Evolutionary conservation across 1,140 invertebrate species (phyloP), one percentile per base, ranked within the genome.

Genomic region (Aphelenchoides besseyi): DNA sequence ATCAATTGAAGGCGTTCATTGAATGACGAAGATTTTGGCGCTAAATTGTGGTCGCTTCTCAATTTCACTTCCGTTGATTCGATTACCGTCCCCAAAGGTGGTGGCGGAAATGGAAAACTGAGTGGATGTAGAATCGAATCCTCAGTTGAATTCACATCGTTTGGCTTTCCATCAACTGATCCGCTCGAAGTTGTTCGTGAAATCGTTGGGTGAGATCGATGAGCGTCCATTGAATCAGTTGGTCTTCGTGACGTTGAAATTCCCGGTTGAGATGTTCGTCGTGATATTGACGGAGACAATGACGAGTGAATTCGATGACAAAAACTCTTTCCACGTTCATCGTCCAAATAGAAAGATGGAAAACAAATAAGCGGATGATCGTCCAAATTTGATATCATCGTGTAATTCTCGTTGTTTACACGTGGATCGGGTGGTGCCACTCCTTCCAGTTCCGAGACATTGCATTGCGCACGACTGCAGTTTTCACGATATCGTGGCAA

Each of bases 301-400:
- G n/a, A n/a, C n/a, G 63, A 12, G 1, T 29, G 32, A 5, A 59
- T 33, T 59, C 55, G 55, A 59, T 59, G 26, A 33, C 55, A 59
- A 33, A 8, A 59, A 5, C 12, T 5, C 55, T 18, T 59, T 5
- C 55, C 55, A 33, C 5, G 16, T 23, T 59, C 55, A 23, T 59
- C 55, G 55, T 59, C 32, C 55, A 59, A 33, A 33, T 8, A 59
- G 55, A 59, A 59, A 8, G 55, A 28, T 23, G 55, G 55, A 33
- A 59, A 59, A 33, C 18, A 59, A 33, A 59, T 18, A 8, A 5
- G 5, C 5, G 55, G 55, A 5, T 59, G 5, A 8, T 59, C 5
- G 18, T 59, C 55, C 18, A 18, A 5, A 5, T 5, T 8, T 33
- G 32, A 8, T 5, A 8, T 8, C 23, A 12, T 28, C 16, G 5